A percentile compares a stretch with the other conserved stretches of the same genome.
Evolutionary conservation across 1,140 invertebrate species (phyloP).

Genomic region (Drosophila erecta): DNA sequence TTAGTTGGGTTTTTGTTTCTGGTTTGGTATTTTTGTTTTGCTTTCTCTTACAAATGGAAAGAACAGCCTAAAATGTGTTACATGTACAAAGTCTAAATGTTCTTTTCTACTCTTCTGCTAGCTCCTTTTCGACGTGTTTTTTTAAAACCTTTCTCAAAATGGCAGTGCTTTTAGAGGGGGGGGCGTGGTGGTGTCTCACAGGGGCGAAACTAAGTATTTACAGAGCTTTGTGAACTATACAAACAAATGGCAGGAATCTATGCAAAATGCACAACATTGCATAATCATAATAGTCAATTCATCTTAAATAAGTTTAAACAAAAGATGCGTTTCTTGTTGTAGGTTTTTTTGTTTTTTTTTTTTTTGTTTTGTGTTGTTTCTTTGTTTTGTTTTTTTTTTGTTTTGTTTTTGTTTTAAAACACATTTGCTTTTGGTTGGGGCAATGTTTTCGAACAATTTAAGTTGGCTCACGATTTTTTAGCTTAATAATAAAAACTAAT

Average conservation of each 20-base stretch:
- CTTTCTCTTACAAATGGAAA: slow-evolving; percentile 58
- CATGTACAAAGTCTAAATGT: slow-evolving; percentile 78
- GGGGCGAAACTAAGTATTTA: slow-evolving; percentile 27
- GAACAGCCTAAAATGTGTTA: slow-evolving; percentile 81
- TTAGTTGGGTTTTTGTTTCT: slow-evolving; percentile 14
- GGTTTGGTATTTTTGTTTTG: slow-evolving; percentile 26
- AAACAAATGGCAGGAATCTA: slow-evolving; percentile 72
- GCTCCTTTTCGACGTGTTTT: slow-evolving; percentile 36
- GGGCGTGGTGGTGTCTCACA: neutral
- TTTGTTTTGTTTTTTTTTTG: slow-evolving; percentile 40
- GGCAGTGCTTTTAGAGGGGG: slow-evolving; percentile 63
- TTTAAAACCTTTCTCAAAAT: slow-evolving; percentile 77
- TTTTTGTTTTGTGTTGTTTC: slow-evolving; percentile 45
- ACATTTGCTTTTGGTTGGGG: slow-evolving; percentile 37
- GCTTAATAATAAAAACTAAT: slow-evolving; percentile 32
- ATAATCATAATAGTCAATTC: slow-evolving; percentile 29
- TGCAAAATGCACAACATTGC: slow-evolving; percentile 45
- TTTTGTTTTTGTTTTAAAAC: slow-evolving; percentile 49
- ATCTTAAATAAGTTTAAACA: slow-evolving; percentile 39
- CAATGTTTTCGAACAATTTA: slow-evolving; percentile 53
- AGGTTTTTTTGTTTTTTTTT: slow-evolving; percentile 45
- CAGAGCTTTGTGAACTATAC: slow-evolving; percentile 32
- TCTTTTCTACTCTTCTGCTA: slow-evolving; percentile 35
- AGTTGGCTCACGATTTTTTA: slow-evolving; percentile 15
- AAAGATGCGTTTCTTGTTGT: slow-evolving; percentile 43